These are phyloP conservation scores for Drosophila multiciliata DNA, from an alignment of 2,888 invertebrate genomes.

Conservation along the genomic window DNA sequence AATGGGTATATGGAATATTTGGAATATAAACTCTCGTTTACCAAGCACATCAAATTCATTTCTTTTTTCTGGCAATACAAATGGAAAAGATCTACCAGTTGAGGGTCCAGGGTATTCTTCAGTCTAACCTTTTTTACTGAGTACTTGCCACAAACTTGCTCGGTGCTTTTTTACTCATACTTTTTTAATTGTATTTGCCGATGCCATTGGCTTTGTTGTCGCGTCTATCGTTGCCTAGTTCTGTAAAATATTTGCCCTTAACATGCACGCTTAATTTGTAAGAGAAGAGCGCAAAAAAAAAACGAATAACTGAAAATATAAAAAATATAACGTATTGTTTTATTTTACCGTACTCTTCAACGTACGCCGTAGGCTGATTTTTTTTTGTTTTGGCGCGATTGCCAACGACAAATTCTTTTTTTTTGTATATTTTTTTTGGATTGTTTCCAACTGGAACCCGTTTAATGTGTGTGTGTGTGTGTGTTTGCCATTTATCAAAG, in stretches of 20 bases:
- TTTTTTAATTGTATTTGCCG: slow-evolving; percentile 46
- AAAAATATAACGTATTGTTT: slow-evolving; percentile 59
- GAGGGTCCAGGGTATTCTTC: not conserved
- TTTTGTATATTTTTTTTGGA: slow-evolving; percentile 17
- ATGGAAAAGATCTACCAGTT: not conserved
- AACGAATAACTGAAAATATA: not conserved
- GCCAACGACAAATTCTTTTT: slow-evolving; percentile 12
- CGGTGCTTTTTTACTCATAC: slow-evolving; percentile 26
- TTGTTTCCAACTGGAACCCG: slow-evolving; percentile 40
- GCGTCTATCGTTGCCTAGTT: slow-evolving; percentile 36
- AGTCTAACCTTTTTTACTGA: not conserved
- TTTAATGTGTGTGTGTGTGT: slow-evolving; percentile 37
- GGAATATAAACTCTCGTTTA: not conserved
- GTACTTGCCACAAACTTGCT: not conserved
- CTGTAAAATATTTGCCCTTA: slow-evolving; percentile 58
- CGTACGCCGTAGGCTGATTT: slow-evolving; percentile 52
- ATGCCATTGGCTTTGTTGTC: slow-evolving; percentile 22
- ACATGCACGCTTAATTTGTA: slow-evolving; percentile 80
- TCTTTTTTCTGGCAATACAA: not conserved
- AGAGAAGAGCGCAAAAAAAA: slow-evolving; percentile 2
- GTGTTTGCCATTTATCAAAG: slow-evolving; percentile 72
- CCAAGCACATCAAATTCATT: not conserved
- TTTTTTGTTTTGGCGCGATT: slow-evolving; percentile 44
- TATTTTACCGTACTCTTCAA: slow-evolving; percentile 19
- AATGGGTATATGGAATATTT: too few species aligned